These are phyloP conservation scores for Montipora efflorescens DNA, from an alignment of 64 coral and sea anemone genomes.

Conservation along the genomic window DNA sequence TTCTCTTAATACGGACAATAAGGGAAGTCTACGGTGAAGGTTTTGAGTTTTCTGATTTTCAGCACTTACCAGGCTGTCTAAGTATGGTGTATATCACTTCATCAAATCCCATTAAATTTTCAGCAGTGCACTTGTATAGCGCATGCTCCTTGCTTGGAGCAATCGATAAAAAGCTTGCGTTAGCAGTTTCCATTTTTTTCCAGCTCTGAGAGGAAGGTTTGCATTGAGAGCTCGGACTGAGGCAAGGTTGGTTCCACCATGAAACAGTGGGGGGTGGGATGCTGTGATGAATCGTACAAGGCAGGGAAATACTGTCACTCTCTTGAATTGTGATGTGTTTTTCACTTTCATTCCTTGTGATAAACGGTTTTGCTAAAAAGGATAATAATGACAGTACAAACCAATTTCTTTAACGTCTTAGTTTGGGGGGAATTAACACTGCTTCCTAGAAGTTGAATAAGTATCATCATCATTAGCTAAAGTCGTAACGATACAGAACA, in stretches of 20 bases:
- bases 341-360: neutral
- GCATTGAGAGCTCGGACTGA: neutral
- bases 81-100: slow-evolving; percentile 11
- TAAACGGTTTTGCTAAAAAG: slow-evolving; percentile 33
- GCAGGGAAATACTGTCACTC: neutral
- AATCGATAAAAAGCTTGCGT: slow-evolving; percentile 2
- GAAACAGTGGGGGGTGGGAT: slow-evolving; percentile 20
- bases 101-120: slow-evolving; percentile 30
- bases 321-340: slow-evolving; percentile 6
- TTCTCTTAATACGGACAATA: no score
- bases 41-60: neutral
- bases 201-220: neutral
- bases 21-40: no score
- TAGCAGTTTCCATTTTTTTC: slow-evolving; percentile 10
- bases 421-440: no score
- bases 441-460: no score
- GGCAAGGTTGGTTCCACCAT: slow-evolving; percentile 29
- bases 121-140: slow-evolving; percentile 59
- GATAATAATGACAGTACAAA: neutral
- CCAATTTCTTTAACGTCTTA: no score
- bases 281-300: slow-evolving; percentile 1
- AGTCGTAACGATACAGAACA: no score
- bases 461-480: no score
- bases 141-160: slow-evolving; percentile 21
- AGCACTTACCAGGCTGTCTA: slow-evolving; percentile 24